Conservation (phyloP, 2,888 invertebrate genomes). For the Meganola albula region DNA sequence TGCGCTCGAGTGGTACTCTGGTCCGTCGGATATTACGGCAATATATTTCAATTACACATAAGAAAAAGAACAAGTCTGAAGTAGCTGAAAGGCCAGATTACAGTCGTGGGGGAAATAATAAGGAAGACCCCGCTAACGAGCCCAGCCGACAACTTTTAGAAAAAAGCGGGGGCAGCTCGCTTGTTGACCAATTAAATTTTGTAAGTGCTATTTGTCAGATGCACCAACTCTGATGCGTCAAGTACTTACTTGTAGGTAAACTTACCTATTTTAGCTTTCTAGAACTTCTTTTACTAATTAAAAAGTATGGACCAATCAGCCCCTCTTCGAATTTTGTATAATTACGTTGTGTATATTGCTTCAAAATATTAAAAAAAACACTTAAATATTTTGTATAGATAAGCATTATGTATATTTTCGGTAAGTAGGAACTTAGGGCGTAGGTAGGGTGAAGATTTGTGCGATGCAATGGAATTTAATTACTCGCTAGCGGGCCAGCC, state of each 20-base stretch:
- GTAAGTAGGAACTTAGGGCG: slow-evolving; percentile 33
- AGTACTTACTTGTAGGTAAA: no score
- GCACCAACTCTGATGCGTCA: no score
- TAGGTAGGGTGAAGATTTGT: slow-evolving; percentile 65
- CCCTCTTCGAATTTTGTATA: no score
- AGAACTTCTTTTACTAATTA: no score
- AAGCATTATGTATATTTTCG: slow-evolving; percentile 25
- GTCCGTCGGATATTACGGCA: slow-evolving; percentile 75
- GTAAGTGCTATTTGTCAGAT: slow-evolving; percentile 32
- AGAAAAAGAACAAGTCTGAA: slow-evolving; percentile 77
- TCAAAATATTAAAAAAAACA: slow-evolving; percentile 10
- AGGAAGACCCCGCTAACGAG: slow-evolving; percentile 69
- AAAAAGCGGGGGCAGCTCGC: slow-evolving; percentile 49
- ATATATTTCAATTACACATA: slow-evolving; percentile 78
- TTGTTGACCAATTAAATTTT: slow-evolving; percentile 52
- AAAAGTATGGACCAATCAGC: no score
- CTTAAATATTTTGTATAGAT: slow-evolving; percentile 10
- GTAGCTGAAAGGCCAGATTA: slow-evolving; percentile 75
- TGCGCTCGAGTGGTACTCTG: slow-evolving; percentile 68
- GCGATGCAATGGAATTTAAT: slow-evolving; percentile 75
- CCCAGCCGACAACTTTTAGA: slow-evolving; percentile 58
- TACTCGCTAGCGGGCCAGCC: slow-evolving; percentile 58
- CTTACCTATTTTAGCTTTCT: no score
- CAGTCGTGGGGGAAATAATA: slow-evolving; percentile 70
- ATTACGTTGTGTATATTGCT: no score